These are phyloP conservation scores for Caranx ignobilis DNA, from an alignment of 2,113 vertebrate genomes.

Conservation along the genomic window DNA sequence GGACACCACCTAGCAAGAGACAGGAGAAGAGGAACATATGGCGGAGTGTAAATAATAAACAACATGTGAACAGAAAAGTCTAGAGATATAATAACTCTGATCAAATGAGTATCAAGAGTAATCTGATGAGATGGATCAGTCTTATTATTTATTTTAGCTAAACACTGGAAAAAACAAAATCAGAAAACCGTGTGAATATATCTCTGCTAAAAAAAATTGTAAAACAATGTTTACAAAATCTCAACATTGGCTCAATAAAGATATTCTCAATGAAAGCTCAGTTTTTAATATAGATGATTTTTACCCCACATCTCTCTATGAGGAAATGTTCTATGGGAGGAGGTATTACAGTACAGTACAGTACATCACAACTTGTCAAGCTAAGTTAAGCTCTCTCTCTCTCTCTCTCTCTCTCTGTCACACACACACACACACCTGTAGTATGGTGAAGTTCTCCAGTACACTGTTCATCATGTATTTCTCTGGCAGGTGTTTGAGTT, in stretches of 20 bases:
- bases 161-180: no score
- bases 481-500: conserved; percentile 95
- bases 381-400: no score
- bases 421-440: conserved; percentile 85
- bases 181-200: not conserved
- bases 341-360: not conserved
- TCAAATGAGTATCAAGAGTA: not conserved
- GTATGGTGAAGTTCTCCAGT: conserved; percentile 97
- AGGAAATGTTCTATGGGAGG: not conserved
- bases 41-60: not conserved
- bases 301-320: not conserved
- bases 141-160: not conserved
- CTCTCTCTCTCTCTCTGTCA: no score
- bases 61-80: not conserved
- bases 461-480: conserved; percentile 99
- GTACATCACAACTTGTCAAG: no score
- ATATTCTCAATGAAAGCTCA: not conserved
- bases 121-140: not conserved
- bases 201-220: not conserved
- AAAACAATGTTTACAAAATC: not conserved
- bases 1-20: conserved; percentile 88
- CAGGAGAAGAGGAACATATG: not conserved
- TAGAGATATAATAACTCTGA: not conserved
- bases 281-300: not conserved
- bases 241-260: not conserved